phyloP scores from a whole-genome alignment of 2,888 invertebrate genomes.

The Phytoseiulus persimilis region DNA sequence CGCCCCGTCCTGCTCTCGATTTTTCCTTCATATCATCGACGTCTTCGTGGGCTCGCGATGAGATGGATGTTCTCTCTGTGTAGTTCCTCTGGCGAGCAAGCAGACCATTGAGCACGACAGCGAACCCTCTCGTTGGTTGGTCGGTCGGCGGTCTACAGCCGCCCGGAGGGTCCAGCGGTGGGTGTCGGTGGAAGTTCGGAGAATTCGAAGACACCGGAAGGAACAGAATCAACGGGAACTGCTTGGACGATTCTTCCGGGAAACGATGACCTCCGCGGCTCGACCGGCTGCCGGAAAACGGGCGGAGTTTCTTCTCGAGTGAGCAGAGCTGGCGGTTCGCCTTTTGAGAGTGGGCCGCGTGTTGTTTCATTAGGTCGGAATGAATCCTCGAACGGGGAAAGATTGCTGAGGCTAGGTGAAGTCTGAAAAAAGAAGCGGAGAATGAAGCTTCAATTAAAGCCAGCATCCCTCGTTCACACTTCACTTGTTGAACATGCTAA shows the following conservation, averaged over 20 bases:
- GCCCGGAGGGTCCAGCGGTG: neutral
- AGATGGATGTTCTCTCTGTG: neutral
- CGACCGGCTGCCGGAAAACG: neutral
- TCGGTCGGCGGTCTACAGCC: neutral
- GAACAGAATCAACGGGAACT: neutral
- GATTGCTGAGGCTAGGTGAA: neutral
- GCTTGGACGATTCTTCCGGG: neutral
- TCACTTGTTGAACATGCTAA: neutral
- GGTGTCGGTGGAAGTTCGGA: no score
- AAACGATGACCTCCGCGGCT: neutral
- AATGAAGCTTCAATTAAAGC: neutral
- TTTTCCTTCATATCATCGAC: neutral
- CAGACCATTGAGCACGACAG: neutral
- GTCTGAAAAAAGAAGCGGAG: neutral
- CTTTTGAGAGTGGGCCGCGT: neutral
- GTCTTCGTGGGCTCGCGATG: neutral
- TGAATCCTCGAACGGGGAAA: neutral
- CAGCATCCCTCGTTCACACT: neutral
- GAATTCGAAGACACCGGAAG: neutral
- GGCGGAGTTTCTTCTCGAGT: neutral
- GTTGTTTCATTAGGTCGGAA: neutral
- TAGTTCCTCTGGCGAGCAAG: neutral
- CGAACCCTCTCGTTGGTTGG: neutral
- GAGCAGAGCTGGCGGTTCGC: neutral
- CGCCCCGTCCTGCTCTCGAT: neutral